Evolutionary conservation across 2,797 vertebrate genomes (phyloP).

Genomic region (Cyclura pinguis): DNA sequence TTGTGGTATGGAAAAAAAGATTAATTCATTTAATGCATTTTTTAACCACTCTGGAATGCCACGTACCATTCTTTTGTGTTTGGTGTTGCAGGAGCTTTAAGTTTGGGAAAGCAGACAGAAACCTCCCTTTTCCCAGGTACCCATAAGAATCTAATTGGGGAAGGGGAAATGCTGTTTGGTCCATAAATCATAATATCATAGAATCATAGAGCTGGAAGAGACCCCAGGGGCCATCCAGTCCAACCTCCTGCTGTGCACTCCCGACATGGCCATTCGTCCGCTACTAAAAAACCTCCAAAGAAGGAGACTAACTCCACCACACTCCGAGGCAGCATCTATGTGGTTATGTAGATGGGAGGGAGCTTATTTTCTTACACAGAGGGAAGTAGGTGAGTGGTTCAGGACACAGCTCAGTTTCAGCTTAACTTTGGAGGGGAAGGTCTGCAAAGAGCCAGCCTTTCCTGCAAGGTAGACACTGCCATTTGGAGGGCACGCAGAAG

Average conservation of each 20-base stretch:
- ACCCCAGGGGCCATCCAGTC: too few relatives aligned
- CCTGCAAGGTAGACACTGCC: background rate
- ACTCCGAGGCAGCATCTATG: background rate
- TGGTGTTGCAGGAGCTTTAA: background rate
- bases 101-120: background rate
- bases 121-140: background rate
- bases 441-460: too few relatives aligned
- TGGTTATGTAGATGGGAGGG: background rate
- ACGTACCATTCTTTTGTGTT: too few relatives aligned
- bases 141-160: too few relatives aligned
- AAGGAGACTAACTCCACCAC: too few relatives aligned
- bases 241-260: too few relatives aligned
- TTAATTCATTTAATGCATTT: background rate
- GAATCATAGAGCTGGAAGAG: too few relatives aligned
- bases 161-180: background rate
- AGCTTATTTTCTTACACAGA: too few relatives aligned
- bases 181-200: too few relatives aligned
- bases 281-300: too few relatives aligned
- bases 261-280: too few relatives aligned
- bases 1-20: background rate
- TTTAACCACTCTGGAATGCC: background rate
- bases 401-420: background rate
- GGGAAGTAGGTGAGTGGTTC: background rate
- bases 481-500: too few relatives aligned
- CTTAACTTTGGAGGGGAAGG: background rate